Conservation (phyloP, 2,888 invertebrate genomes). For the Ischnus inquisitorius region DNA sequence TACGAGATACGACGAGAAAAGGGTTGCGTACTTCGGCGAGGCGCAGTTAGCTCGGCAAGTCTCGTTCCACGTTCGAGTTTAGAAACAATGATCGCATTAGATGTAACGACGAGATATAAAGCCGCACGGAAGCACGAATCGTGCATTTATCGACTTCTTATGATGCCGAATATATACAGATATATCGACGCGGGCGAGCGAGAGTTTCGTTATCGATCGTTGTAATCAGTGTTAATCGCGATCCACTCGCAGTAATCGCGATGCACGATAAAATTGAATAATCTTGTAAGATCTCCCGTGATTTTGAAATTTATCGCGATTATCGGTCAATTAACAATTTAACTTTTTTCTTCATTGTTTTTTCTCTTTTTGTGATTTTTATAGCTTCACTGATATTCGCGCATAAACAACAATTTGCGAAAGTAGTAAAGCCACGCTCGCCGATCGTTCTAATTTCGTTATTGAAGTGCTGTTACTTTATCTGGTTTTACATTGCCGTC, state of each 20-base stretch:
- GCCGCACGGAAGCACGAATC: slow-evolving; percentile 63
- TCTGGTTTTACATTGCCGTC: background rate
- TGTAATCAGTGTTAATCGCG: slow-evolving; percentile 63
- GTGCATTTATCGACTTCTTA: slow-evolving; percentile 60
- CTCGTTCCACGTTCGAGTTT: slow-evolving; percentile 28
- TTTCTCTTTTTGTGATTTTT: background rate
- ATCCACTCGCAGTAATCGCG: slow-evolving; percentile 34
- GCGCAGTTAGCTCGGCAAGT: slow-evolving; percentile 4
- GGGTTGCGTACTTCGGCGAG: background rate
- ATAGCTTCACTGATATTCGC: slow-evolving; percentile 1
- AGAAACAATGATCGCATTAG: slow-evolving; percentile 67
- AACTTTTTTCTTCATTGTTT: slow-evolving; percentile 7
- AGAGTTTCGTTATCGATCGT: slow-evolving; percentile 53
- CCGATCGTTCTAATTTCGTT: slow-evolving; percentile 34
- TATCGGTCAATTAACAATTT: slow-evolving; percentile 48
- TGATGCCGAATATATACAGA: slow-evolving; percentile 30
- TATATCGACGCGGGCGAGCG: background rate
- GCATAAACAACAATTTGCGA: slow-evolving; percentile 38
- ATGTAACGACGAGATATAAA: slow-evolving; percentile 63
- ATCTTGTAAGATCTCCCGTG: slow-evolving; percentile 60
- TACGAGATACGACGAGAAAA: slow-evolving; percentile 1
- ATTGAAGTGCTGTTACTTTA: background rate
- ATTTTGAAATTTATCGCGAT: slow-evolving; percentile 40
- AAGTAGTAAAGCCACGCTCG: slow-evolving; percentile 31
- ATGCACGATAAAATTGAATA: slow-evolving; percentile 64